Evolutionary conservation across 1,140 invertebrate species (phyloP), one percentile per base, ranked within the genome.

Genomic region (Laupala kohalensis): DNA sequence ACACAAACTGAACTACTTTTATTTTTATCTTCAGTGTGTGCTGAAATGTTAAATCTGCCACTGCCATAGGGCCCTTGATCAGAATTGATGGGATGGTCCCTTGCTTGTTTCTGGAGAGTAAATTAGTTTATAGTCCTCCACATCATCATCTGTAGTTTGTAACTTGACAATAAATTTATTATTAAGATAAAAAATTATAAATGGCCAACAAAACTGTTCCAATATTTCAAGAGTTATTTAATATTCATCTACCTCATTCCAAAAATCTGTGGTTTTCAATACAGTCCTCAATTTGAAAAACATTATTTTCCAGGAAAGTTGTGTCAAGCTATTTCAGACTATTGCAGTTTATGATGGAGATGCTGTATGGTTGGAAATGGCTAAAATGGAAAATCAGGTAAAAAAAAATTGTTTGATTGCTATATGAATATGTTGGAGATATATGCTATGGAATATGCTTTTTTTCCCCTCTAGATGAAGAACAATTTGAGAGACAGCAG

Each of bases 351-450:
- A 76, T 69, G 78, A 82, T 75, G 70, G 70, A n/a, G 81, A 82
- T 74, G 73, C 82, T 24, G 79, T 77, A 12, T 82, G 78, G 79
- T 74, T 78, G 0, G 82, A 83, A 74, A 81, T 81, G 71, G 74
- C 82, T 5, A 77, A 77, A 65, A 75, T 82, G 37, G 79, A 77
- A 77, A 73, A 79, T 72, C 71, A 68, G 15, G 25, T 70, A 12
- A 19, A 70, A 5, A n/a, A n/a, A n/a, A n/a, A n/a, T n/a, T n/a
- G n/a, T n/a, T n/a, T n/a, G n/a, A n/a, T n/a, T n/a, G n/a, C n/a
- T n/a, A n/a, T n/a, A n/a, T n/a, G n/a, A n/a, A n/a, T n/a, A n/a
- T n/a, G n/a, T n/a, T n/a, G n/a, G n/a, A n/a, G n/a, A n/a, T n/a
- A n/a, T n/a, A n/a, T n/a, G n/a, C n/a, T n/a, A n/a, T n/a, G n/a